Evolutionary conservation across 2,797 vertebrate genomes (phyloP).

Genomic region (Euthynnus affinis): DNA sequence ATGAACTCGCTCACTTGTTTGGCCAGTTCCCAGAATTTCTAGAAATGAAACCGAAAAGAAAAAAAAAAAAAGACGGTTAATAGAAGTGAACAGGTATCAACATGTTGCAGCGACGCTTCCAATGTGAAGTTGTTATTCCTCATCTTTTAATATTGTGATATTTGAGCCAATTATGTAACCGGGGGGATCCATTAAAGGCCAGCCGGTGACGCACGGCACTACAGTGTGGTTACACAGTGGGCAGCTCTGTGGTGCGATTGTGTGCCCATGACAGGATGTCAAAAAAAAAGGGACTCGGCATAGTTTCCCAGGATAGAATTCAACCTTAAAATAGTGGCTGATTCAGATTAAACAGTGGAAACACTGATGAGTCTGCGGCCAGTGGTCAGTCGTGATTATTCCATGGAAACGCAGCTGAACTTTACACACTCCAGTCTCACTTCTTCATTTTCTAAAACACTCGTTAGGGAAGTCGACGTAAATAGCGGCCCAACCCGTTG

Average conservation of each 20-base stretch:
- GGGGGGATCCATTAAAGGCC: too few species aligned
- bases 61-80: accelerated
- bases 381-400: conserved; percentile 14
- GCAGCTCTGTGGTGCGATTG: not conserved
- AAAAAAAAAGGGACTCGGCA: not conserved
- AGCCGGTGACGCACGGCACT: not conserved
- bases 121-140: too few species aligned
- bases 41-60: conserved; percentile 52
- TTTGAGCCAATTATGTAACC: too few species aligned
- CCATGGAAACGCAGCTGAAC: conserved; percentile 42
- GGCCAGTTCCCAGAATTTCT: conserved; percentile 98
- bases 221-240: not conserved
- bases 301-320: not conserved
- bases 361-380: not conserved
- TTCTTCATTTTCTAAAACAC: conserved; percentile 61
- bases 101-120: too few species aligned
- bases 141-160: too few species aligned
- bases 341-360: conserved; percentile 44
- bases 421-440: conserved; percentile 20
- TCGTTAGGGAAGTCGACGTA: conserved; percentile 56
- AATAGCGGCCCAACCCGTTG: conserved; percentile 22
- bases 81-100: not conserved
- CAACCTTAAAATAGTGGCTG: conserved; percentile 36
- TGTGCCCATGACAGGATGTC: not conserved
- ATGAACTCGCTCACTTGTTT: conserved; percentile 96